These are phyloP conservation scores for Gouania willdenowi DNA, from an alignment of 2,797 vertebrate species.

Conservation along the genomic window DNA sequence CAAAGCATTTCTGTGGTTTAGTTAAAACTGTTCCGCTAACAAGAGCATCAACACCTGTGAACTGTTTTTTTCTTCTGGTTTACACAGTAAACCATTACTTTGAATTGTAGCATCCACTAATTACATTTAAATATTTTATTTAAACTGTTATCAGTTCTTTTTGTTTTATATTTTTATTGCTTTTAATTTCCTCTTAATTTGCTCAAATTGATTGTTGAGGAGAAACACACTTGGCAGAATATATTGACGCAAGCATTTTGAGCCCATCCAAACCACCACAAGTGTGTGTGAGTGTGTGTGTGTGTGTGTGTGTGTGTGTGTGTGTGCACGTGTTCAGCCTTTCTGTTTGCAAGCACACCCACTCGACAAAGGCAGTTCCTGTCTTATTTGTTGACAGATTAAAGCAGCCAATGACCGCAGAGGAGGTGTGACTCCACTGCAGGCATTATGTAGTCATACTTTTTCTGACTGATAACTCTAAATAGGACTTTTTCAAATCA, in stretches of 20 bases:
- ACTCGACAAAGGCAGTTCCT: slow-evolving; percentile 77
- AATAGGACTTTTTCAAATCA: too few species aligned
- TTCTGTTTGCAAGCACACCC: slow-evolving; percentile 73
- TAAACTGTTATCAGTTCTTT: slow-evolving; percentile 8
- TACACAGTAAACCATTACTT: neutral
- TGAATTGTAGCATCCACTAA: slow-evolving; percentile 13
- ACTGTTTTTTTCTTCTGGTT: too few species aligned
- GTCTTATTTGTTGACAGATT: slow-evolving; percentile 75
- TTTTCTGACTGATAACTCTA: too few species aligned
- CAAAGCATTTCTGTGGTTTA: slow-evolving; percentile 63
- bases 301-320: slow-evolving; percentile 34
- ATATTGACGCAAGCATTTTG: slow-evolving; percentile 69
- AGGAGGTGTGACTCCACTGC: too few species aligned
- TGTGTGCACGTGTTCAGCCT: slow-evolving; percentile 71
- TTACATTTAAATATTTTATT: slow-evolving; percentile 5
- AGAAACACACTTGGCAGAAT: slow-evolving; percentile 68
- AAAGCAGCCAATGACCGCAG: slow-evolving; percentile 66
- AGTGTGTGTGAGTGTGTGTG: slow-evolving; percentile 20
- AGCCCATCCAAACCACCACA: slow-evolving; percentile 58
- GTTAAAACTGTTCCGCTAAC: slow-evolving; percentile 49
- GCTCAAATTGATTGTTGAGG: slow-evolving; percentile 75
- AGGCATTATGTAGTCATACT: too few species aligned
- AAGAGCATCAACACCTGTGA: slow-evolving; percentile 65
- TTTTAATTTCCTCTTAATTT: slow-evolving; percentile 39
- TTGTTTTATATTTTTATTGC: slow-evolving; percentile 8